phyloP scores from a whole-genome alignment of 2,113 vertebrate species.

The Puma concolor region DNA sequence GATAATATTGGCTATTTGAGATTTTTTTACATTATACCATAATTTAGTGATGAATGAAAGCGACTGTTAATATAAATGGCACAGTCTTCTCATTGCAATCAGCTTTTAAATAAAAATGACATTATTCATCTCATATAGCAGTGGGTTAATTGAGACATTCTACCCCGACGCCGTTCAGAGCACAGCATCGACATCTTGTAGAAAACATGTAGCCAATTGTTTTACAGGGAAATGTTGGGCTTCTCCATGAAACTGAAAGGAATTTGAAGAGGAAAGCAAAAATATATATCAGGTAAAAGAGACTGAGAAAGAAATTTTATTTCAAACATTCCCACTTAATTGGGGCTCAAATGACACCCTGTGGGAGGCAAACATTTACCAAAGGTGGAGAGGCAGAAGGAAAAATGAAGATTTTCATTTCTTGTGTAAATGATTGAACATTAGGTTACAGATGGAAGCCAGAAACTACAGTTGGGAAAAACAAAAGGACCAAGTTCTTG shows the following conservation, averaged over 20 bases:
- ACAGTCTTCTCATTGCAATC: background rate
- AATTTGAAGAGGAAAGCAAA: conserved; percentile 27
- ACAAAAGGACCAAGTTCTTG: conserved; percentile 34
- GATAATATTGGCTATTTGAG: background rate
- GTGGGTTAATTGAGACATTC: background rate
- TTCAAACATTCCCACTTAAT: background rate
- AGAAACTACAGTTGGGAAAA: conserved; percentile 45
- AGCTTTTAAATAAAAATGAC: background rate
- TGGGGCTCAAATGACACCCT: background rate
- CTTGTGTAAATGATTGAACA: background rate
- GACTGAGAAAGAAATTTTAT: conserved; percentile 27
- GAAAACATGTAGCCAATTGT: conserved; percentile 23
- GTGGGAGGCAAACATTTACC: background rate
- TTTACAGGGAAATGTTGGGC: background rate
- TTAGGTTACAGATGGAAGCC: background rate
- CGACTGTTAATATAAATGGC: background rate
- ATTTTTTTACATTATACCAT: background rate
- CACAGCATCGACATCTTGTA: background rate
- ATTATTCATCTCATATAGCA: background rate
- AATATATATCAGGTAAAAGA: background rate
- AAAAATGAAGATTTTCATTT: conserved; percentile 19
- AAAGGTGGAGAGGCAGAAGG: background rate
- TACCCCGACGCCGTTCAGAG: background rate
- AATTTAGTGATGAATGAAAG: background rate
- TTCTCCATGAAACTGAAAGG: conserved; percentile 4